Conservation (phyloP, 30 jellyfish, hydroid and myxozoan genomes). For the Haliclystus octoradiatus region DNA sequence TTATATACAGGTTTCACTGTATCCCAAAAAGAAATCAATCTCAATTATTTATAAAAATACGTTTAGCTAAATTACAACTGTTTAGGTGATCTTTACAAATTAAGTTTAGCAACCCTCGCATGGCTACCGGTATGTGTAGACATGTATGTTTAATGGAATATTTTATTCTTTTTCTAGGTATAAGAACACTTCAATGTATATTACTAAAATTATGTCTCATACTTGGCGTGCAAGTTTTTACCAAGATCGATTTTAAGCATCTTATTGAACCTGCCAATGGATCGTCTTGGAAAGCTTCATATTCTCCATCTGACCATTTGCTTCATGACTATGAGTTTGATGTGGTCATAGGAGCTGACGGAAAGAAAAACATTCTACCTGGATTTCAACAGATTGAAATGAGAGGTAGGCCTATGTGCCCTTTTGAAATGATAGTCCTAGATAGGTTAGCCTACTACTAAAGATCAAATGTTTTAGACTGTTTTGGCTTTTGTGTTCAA, state of each 20-base stretch:
- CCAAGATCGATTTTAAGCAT: constrained; percentile 53
- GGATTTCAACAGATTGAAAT: constrained; percentile 97
- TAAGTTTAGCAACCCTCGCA: no score
- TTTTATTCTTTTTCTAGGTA: constrained; percentile 40
- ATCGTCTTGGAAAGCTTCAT: constrained; percentile 68
- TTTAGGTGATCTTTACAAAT: no score
- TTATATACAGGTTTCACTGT: neutral
- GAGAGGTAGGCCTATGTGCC: constrained; percentile 68
- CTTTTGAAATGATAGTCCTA: no score
- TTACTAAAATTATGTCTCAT: constrained; percentile 62
- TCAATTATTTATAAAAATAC: no score
- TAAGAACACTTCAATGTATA: constrained; percentile 59
- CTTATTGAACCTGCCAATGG: constrained; percentile 73
- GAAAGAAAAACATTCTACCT: constrained; percentile 88
- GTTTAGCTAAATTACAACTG: no score
- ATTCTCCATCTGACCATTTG: constrained; percentile 46
- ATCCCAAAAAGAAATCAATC: no score
- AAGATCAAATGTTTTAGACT: no score
- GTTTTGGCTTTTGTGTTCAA: no score
- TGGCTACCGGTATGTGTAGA: neutral
- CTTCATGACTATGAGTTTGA: constrained; percentile 57
- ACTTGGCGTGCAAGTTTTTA: constrained; percentile 70
- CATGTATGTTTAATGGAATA: neutral
- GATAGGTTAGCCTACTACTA: no score
- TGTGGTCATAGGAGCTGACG: constrained; percentile 90